Percentiles rank a stretch among this genome's conserved stretches.
phyloP scores from a whole-genome alignment of 1,140 invertebrate species.

The Ditylenchus dipsaci region DNA sequence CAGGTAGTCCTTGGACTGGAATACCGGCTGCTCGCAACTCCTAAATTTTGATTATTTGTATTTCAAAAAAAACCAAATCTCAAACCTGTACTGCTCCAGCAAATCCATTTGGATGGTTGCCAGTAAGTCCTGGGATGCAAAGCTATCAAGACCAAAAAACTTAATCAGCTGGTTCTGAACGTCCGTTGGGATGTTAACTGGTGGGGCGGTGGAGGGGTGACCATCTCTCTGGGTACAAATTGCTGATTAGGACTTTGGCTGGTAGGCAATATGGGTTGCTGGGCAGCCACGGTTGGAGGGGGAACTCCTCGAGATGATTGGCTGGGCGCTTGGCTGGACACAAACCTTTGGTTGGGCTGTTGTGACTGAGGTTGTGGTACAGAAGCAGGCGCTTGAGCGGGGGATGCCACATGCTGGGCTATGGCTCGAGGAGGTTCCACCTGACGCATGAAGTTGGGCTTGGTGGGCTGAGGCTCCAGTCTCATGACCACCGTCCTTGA shows the following conservation, averaged over 20 bases:
- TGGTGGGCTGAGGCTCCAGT: slow-evolving; percentile 31
- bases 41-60: slow-evolving; percentile 18
- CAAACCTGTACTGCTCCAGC: slow-evolving; percentile 54
- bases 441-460: slow-evolving; percentile 33
- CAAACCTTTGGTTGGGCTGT: slow-evolving; percentile 10
- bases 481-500: slow-evolving; percentile 38
- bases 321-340: slow-evolving; percentile 3
- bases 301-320: slow-evolving; percentile 1
- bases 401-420: slow-evolving; percentile 13
- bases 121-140: slow-evolving; percentile 56
- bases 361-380: slow-evolving; percentile 8
- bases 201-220: slow-evolving; percentile 49
- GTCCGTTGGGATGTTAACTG: slow-evolving; percentile 57
- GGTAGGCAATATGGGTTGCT: slow-evolving; percentile 30
- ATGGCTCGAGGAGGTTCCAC: slow-evolving; percentile 40
- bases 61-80: neutral
- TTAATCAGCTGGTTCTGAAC: slow-evolving; percentile 58
- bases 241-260: slow-evolving; percentile 13
- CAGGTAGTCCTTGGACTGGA: slow-evolving; percentile 53
- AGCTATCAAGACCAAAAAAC: slow-evolving; percentile 56
- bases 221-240: slow-evolving; percentile 27
- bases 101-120: slow-evolving; percentile 56
- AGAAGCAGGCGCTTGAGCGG: neutral
- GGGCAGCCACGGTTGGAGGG: slow-evolving; percentile 20
- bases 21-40: slow-evolving; percentile 56